Evolutionary conservation across 2,797 vertebrate genomes (phyloP), one percentile per base, ranked within the genome.

Genomic region (Poeciliopsis infans): DNA sequence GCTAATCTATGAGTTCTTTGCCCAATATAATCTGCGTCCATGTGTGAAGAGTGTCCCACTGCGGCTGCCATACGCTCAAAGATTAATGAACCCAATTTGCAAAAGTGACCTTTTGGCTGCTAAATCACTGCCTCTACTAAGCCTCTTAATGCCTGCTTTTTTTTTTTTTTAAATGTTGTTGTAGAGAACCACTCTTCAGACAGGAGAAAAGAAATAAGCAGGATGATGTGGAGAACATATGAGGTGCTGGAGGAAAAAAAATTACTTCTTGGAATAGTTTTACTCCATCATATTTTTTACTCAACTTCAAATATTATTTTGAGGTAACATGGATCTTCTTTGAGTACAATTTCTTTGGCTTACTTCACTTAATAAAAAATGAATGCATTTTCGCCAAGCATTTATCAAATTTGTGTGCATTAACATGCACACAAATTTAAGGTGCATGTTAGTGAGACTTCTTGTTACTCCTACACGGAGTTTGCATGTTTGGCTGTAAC

Each of bases 21-120:
- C 86, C 86, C 88, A 89, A 93, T 95, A 94, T 95, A 95, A 96
- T 95, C 95, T 94, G 88, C 74, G 84, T 85, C 90, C 89, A 88
- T 95, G 92, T 95, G 91, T 95, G 95, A 94, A 94, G 90, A 93
- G 84, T 91, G 93, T 93, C 94, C 91, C 94, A 90, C 78, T 80
- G 89, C 90, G 89, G 88, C 92, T 92, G 93, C 92, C 93, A 92
- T 94, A 94, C 93, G 93, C 93, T 90, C 86, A 90, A 94, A 96
- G 95, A 96, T 95, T 95, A 96, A 96, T 96, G 94, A 96, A 96
- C 95, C 95, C 94, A 96, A 96, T 96, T 96, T 96, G 95, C 93
- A 92, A 88, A 92, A 95, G 94, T 95, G 95, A 96, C 96, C 96
- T 96, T 95, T 96, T 94, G 91, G 92, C 94, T 93, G 91, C 91